These are phyloP conservation scores for Deroptyus accipitrinus DNA, from an alignment of 2,113 vertebrate genomes.

Conservation along the genomic window DNA sequence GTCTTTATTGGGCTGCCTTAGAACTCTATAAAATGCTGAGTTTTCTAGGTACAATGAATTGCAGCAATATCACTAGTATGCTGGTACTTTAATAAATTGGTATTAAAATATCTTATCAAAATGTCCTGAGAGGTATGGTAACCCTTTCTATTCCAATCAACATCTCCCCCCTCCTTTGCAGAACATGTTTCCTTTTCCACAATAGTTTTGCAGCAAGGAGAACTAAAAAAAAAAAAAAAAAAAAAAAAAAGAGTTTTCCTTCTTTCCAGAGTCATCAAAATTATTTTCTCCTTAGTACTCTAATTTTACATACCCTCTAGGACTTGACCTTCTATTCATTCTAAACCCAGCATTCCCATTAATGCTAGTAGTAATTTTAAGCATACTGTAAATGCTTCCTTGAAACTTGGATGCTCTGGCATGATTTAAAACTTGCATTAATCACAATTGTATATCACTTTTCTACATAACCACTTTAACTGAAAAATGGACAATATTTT, in stretches of 20 bases:
- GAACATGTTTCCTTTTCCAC: constrained; percentile 60
- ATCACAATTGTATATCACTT: neutral
- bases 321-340: neutral
- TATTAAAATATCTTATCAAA: constrained; percentile 88
- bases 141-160: constrained; percentile 78
- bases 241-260: constrained; percentile 19
- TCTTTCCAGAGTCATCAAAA: constrained; percentile 65
- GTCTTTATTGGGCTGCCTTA: constrained; percentile 86
- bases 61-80: constrained; percentile 82
- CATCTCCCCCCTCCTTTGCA: constrained; percentile 3
- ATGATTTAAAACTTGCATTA: neutral
- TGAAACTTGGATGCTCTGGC: neutral
- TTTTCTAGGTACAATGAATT: constrained; percentile 86
- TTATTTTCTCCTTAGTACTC: constrained; percentile 49
- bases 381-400: neutral
- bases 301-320: constrained; percentile 49
- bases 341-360: neutral
- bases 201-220: constrained; percentile 45
- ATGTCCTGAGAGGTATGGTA: constrained; percentile 79
- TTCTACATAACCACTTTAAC: neutral
- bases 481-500: neutral
- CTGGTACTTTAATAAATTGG: constrained; percentile 86
- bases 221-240: neutral
- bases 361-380: neutral
- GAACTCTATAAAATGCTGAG: constrained; percentile 88